Evolutionary conservation across 92 coral and sea anemone genomes (phyloP).

Genomic region (Muricea muricata): DNA sequence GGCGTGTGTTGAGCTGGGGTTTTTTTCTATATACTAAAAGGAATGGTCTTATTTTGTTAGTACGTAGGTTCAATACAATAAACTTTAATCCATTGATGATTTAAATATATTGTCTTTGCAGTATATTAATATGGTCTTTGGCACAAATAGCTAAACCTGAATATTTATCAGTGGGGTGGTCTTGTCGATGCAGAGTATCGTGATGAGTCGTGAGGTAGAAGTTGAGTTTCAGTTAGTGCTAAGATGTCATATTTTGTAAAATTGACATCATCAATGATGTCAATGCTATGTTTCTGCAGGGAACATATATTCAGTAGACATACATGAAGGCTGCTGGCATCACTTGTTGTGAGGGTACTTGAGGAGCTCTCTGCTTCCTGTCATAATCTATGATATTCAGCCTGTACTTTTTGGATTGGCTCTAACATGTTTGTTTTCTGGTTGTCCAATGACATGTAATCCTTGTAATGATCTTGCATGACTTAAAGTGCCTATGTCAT

Average conservation of each 20-base stretch:
- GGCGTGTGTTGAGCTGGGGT: no score
- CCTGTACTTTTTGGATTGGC: neutral
- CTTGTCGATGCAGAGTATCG: neutral
- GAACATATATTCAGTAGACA: neutral
- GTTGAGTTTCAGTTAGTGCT: neutral
- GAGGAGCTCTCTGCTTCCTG: no score
- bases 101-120: no score
- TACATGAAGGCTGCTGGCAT: no score
- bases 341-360: neutral
- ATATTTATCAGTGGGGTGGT: neutral
- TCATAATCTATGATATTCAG: no score
- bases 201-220: neutral
- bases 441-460: neutral
- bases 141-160: neutral
- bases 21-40: no score
- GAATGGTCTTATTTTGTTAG: no score
- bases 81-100: no score
- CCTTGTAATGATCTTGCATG: neutral
- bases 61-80: no score
- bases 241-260: neutral
- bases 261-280: neutral
- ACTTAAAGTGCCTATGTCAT: no score
- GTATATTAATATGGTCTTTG: no score
- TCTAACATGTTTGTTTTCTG: slow-evolving; percentile 2
- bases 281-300: neutral